A percentile compares a stretch with the other conserved stretches of the same genome.
Conservation (phyloP, 2,113 vertebrate genomes). For the Sapajus apella region DNA sequence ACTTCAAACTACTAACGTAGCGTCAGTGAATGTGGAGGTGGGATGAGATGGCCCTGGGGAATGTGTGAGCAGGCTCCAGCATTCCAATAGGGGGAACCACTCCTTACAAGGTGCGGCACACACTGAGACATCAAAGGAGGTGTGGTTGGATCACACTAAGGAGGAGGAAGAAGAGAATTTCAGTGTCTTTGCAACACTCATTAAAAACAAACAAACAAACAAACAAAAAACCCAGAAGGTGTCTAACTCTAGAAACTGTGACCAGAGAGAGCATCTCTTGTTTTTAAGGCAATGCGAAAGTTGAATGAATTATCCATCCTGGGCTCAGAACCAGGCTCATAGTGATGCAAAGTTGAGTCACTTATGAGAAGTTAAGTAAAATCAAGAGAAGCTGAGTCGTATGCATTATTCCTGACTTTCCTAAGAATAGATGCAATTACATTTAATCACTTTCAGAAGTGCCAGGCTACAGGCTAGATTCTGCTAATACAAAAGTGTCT, state of each 20-base stretch:
- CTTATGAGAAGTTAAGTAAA: not conserved
- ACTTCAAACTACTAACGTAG: not conserved
- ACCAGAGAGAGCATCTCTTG: not conserved
- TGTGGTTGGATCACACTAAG: not conserved
- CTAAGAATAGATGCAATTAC: not conserved
- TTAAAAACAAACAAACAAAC: not conserved
- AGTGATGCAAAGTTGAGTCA: not conserved
- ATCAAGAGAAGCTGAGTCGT: not conserved
- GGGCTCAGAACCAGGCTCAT: not conserved
- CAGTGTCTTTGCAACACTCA: not conserved
- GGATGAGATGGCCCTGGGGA: not conserved
- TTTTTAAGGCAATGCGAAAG: not conserved
- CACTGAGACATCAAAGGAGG: no score
- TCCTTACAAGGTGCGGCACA: not conserved
- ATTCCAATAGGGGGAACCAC: rapidly evolving
- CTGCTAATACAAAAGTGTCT: not conserved
- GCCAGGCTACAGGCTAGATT: not conserved
- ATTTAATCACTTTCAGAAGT: not conserved
- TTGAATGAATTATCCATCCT: not conserved
- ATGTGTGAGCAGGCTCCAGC: not conserved
- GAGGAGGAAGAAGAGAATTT: not conserved
- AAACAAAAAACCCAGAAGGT: not conserved
- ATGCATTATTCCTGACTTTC: not conserved
- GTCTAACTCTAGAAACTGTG: not conserved
- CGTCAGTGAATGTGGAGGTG: not conserved